These are phyloP conservation scores for Schmidtea mediterranea DNA, from an alignment of 1,140 invertebrate species.

Conservation along the genomic window DNA sequence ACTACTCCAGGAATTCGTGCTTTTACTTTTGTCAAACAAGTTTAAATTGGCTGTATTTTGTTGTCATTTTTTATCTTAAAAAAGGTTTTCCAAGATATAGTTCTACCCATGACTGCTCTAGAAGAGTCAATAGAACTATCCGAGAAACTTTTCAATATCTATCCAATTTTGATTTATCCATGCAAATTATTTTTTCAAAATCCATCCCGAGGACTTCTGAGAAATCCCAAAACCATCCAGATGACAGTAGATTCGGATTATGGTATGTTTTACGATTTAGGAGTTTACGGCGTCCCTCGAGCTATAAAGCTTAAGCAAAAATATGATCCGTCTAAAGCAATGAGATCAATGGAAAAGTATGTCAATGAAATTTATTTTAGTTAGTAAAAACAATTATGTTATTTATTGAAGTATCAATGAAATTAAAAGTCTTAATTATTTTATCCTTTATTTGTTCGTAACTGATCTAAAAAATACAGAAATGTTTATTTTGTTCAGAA, in stretches of 20 bases:
- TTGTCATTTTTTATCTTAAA: too few species aligned
- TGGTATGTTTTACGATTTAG: constrained; percentile 44
- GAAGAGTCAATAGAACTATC: constrained; percentile 38
- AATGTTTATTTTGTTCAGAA: too few species aligned
- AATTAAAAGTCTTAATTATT: too few species aligned
- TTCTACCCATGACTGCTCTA: constrained; percentile 39
- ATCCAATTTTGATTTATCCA: constrained; percentile 33
- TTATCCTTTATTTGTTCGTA: too few species aligned
- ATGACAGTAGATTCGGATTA: constrained; percentile 30
- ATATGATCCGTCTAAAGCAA: constrained; percentile 39
- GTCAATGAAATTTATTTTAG: constrained; percentile 6
- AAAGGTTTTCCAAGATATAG: constrained; percentile 54
- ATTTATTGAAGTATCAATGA: too few species aligned
- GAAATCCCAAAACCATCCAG: constrained; percentile 24
- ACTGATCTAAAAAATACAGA: constrained; percentile 29
- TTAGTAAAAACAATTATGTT: too few species aligned
- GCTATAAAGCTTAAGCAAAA: constrained; percentile 16
- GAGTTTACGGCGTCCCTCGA: constrained; percentile 48
- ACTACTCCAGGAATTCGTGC: constrained; percentile 42
- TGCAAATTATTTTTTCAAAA: constrained; percentile 32
- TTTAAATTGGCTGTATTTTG: too few species aligned
- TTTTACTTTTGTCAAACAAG: constrained; percentile 34
- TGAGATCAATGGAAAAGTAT: constrained; percentile 35
- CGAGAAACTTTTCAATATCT: constrained; percentile 41
- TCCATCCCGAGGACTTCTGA: constrained; percentile 23